Evolutionary conservation across 2,797 vertebrate genomes (phyloP), one percentile per base, ranked within the genome.

Genomic region (Notolabrus celidotus): DNA sequence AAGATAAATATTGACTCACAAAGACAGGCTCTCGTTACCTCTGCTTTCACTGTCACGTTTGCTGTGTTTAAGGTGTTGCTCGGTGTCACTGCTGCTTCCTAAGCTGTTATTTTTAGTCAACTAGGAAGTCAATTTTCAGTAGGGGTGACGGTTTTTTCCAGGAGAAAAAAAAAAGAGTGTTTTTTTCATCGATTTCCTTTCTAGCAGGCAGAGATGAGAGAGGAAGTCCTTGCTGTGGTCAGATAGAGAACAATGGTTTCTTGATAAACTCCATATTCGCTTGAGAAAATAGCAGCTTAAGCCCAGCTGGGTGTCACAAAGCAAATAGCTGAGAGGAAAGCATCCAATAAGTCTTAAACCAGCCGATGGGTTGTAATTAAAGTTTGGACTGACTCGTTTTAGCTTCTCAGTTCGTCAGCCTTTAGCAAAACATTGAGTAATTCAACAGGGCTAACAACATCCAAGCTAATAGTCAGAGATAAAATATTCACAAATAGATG

Each of bases 201-300:
- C 60, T 29, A 15, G 15, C 12, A 56, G 31, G 58, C 17, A 42
- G 57, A 42, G 45, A 25, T 47, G n/a, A 73, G 56, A 52, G 29
- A 79, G 82, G 78, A 88, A 88, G 49, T 19, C 19, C 27, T 62
- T 53, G 33, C 29, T 58, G 36, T 1, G 3, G 60, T 74, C 52
- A 38, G 46, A 42, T 59, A 9, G 54, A 57, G 80, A 87, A 88
- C 74, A 90, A 86, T 90, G 67, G 42, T 45, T 64, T 60, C 57
- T 55, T 46, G 33, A 69, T 63, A 63, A 82, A 67, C 9, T 52
- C 41, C 2, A 12, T 53, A 5, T 23, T 68, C 11, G 29, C 42
- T 54, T 51, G 25, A 62, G 57, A 45, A 54, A 70, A 52, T 52
- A 43, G 45, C 41, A 50, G 41, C 61, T 56, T 12, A 74, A 56